Evolutionary conservation across 2,113 vertebrate genomes (phyloP).

Genomic region (Zosterops pallidus): DNA sequence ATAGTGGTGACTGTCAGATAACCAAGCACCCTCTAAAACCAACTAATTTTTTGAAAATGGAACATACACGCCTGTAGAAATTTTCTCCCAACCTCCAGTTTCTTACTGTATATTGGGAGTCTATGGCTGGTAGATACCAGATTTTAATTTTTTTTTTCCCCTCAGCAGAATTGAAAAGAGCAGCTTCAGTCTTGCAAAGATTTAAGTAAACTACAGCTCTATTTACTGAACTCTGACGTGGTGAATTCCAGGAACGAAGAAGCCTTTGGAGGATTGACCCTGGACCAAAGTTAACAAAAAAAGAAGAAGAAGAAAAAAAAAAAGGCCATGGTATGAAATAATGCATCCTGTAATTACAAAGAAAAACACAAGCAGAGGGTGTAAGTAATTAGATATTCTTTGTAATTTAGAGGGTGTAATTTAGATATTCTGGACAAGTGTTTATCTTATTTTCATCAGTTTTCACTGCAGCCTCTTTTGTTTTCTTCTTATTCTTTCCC

Average conservation of each 20-base stretch:
- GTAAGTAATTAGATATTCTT: neutral
- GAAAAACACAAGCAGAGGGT: neutral
- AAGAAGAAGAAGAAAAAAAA: neutral
- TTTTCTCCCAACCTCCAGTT: neutral
- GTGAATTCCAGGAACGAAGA: slow-evolving; percentile 2
- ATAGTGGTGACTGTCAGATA: neutral
- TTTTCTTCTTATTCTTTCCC: neutral
- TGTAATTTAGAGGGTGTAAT: neutral
- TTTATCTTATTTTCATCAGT: neutral
- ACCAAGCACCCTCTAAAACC: neutral
- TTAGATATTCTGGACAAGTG: neutral
- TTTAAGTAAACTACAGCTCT: neutral
- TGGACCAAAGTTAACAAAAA: neutral
- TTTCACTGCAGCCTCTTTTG: neutral
- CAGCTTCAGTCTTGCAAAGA: neutral
- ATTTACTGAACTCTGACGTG: neutral
- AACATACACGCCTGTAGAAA: neutral
- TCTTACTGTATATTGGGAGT: neutral
- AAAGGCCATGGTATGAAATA: neutral
- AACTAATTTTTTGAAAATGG: neutral
- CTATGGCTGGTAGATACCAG: neutral
- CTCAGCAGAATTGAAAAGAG: neutral
- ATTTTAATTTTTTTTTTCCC: neutral
- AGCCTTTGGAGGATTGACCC: neutral
- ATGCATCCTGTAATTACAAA: neutral